Evolutionary conservation across 2,797 vertebrate species (phyloP).

Genomic region (Oreochromis mossambicus): DNA sequence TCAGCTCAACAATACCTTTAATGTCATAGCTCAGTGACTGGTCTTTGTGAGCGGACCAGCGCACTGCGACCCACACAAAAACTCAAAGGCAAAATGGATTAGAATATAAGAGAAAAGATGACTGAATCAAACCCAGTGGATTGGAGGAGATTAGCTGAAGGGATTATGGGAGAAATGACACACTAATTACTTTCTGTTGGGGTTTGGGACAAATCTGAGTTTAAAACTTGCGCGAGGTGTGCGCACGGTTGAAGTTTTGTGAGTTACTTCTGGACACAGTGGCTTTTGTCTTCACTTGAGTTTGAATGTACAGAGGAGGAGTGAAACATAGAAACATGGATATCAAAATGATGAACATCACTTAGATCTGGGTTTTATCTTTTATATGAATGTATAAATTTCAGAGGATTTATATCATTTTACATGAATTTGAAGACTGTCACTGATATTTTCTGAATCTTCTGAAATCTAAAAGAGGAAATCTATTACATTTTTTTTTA

Average conservation of each 20-base stretch:
- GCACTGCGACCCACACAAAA: conserved; percentile 71
- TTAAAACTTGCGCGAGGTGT: conserved; percentile 6
- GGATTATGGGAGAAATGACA: conserved; percentile 72
- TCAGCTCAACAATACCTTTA: conserved; percentile 76
- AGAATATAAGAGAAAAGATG: conserved; percentile 80
- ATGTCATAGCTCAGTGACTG: conserved; percentile 78
- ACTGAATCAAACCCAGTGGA: conserved; percentile 80
- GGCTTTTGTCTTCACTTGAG: neutral
- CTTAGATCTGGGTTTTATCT: neutral
- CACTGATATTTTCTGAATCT: neutral
- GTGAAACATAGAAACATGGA: neutral
- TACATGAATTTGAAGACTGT: neutral
- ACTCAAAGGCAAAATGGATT: conserved; percentile 80
- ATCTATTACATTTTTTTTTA: accelerated
- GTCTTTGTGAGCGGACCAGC: conserved; percentile 66
- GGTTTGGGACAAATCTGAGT: conserved; percentile 18
- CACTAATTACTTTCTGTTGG: conserved; percentile 72
- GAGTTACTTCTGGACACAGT: neutral
- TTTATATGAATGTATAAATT: neutral
- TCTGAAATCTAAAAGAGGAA: neutral
- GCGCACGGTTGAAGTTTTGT: neutral
- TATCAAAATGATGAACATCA: neutral
- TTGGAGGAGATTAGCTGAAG: conserved; percentile 75
- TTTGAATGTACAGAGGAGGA: neutral
- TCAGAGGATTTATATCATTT: neutral